These are phyloP conservation scores for Entomobrya proxima DNA, from an alignment of 2,888 invertebrate species.

Conservation along the genomic window DNA sequence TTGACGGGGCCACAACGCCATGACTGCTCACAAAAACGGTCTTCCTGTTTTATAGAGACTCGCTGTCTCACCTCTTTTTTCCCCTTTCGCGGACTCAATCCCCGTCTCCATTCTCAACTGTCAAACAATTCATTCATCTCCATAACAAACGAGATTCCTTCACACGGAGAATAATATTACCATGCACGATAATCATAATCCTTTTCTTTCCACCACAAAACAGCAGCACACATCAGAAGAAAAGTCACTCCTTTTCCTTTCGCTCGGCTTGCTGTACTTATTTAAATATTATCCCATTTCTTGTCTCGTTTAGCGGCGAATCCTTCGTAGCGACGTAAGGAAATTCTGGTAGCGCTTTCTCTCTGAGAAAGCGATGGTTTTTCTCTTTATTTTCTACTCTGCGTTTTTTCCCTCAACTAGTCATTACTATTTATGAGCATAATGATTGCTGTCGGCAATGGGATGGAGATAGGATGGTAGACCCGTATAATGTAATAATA, in stretches of 20 bases:
- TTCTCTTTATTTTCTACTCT: not conserved
- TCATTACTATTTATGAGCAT: slow-evolving; percentile 22
- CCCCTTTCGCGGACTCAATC: not conserved
- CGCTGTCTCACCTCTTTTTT: slow-evolving; percentile 4
- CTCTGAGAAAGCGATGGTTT: not conserved
- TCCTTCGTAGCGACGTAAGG: too few species aligned
- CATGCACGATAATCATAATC: slow-evolving; percentile 4
- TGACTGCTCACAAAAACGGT: not conserved
- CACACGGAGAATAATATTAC: not conserved
- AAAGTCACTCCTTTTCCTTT: not conserved
- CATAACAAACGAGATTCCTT: not conserved
- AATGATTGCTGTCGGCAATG: slow-evolving; percentile 1
- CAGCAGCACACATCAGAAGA: not conserved
- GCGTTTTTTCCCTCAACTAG: not conserved
- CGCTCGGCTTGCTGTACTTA: not conserved
- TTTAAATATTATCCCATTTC: slow-evolving; percentile 5
- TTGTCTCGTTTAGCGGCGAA: not conserved
- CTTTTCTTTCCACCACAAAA: not conserved
- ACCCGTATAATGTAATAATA: slow-evolving; percentile 16
- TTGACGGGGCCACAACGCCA: not conserved
- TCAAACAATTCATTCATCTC: slow-evolving; percentile 9
- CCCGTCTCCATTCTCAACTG: not conserved
- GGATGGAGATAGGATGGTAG: not conserved
- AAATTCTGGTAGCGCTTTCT: too few species aligned
- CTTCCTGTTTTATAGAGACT: not conserved